Evolutionary conservation across 2,797 vertebrate species (phyloP), one percentile per base, ranked within the genome.

Genomic region (Scolopax rusticola): DNA sequence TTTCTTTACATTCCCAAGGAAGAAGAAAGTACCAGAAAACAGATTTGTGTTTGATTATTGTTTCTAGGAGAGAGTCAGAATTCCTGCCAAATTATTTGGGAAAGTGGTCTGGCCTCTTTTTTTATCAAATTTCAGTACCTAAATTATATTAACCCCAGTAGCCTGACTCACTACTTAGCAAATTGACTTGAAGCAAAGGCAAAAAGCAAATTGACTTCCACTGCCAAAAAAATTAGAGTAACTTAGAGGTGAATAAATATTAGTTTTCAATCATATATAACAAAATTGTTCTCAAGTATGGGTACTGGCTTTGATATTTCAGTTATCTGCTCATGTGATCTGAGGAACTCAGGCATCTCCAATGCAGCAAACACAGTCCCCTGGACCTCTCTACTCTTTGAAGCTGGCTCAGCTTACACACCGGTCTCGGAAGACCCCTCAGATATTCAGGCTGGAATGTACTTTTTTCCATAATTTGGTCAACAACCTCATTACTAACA

Each of bases 281-380:
- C 32, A 56, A 63, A 84, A 36, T 16, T 20, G 16, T 36, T 87
- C 61, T n/a, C 65, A 41, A 11, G 28, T 28, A 4, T 1, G 13
- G 73, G 27, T 12, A 61, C 25, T 25, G 41, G 24, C 4, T 28
- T 50, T 84, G 56, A 11, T 2, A 53, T 36, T 59, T 33, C 3
- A 8, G 12, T 48, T 71, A 65, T 48, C 36, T 2, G 0, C 40
- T 15, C 1, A 0, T 23, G 17, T 1, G 38, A 76, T 51, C 17
- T 43, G 50, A 81, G 79, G 64, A 80, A 53, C 24, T 14, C 47
- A 11, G 65, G 18, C 12, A 25, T 27, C 14, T 69, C 73, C 4
- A 3, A 2, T 12, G 13, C 33, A 45, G 54, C 53, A 41, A 32
- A 70, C 47, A 25, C 16, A 53, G 23, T 3, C 21, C 63, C n/a